Percentiles rank a stretch among this genome's conserved stretches.
These are phyloP conservation scores for Laspeyria flexula DNA, from an alignment of 2,888 invertebrate genomes.

Conservation along the genomic window DNA sequence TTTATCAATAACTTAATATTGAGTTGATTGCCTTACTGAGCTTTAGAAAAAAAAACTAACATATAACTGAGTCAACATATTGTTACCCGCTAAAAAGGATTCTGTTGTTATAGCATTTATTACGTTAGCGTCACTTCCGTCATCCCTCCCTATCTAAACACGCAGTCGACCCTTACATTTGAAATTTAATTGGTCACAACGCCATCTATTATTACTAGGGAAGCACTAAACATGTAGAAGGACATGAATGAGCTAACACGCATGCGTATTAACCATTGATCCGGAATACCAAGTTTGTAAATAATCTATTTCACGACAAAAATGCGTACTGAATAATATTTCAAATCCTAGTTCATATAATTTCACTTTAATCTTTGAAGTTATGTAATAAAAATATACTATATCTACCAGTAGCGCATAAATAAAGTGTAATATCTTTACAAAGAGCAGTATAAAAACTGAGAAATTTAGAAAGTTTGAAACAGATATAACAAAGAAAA, in stretches of 20 bases:
- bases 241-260: slow-evolving; percentile 73
- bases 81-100: slow-evolving; percentile 29
- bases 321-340: slow-evolving; percentile 47
- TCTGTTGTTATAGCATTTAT: slow-evolving; percentile 35
- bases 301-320: slow-evolving; percentile 73
- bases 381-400: slow-evolving; percentile 13
- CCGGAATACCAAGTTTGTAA: slow-evolving; percentile 66
- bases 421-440: slow-evolving; percentile 14
- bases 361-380: slow-evolving; percentile 17
- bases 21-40: no score
- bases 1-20: no score
- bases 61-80: slow-evolving; percentile 15
- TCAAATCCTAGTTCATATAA: slow-evolving; percentile 18
- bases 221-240: slow-evolving; percentile 45
- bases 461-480: slow-evolving; percentile 25
- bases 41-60: no score
- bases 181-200: slow-evolving; percentile 52
- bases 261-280: slow-evolving; percentile 79
- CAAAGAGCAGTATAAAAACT: slow-evolving; percentile 11
- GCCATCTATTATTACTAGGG: slow-evolving; percentile 65
- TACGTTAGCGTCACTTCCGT: slow-evolving; percentile 33
- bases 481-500: slow-evolving; percentile 22
- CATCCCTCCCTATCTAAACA: slow-evolving; percentile 40
- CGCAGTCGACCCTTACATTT: slow-evolving; percentile 40
- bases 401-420: slow-evolving; percentile 3